Conservation (phyloP, 2,113 vertebrate genomes). For the Cromileptes altivelis region DNA sequence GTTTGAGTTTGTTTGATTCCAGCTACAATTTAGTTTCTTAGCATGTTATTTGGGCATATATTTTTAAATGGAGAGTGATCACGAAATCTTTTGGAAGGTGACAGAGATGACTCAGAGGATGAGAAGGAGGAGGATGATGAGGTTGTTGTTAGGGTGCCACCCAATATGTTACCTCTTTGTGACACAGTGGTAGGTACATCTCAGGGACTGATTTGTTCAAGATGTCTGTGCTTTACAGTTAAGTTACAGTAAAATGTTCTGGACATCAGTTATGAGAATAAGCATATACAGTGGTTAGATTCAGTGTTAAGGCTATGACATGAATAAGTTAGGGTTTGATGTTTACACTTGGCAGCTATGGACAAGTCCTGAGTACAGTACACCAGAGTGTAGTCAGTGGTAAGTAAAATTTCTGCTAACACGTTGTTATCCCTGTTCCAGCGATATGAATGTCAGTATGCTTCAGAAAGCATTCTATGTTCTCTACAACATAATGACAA, state of each 20-base stretch:
- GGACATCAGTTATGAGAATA: neutral
- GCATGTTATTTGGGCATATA: neutral
- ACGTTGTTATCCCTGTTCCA: neutral
- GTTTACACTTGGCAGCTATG: neutral
- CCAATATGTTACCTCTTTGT: neutral
- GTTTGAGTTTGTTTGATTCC: neutral
- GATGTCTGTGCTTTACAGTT: neutral
- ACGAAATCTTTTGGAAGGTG: neutral
- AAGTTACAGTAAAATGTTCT: neutral
- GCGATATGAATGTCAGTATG: neutral
- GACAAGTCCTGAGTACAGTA: neutral
- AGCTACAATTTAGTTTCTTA: neutral
- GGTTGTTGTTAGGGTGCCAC: neutral
- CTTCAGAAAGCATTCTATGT: neutral
- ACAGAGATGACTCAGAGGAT: neutral
- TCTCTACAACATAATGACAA: neutral
- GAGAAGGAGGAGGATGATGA: neutral
- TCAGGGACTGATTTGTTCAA: neutral
- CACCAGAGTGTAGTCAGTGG: neutral
- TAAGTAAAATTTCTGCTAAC: neutral
- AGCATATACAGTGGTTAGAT: no score
- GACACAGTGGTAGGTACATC: neutral
- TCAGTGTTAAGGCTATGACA: neutral
- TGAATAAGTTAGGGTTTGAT: conserved; percentile 1
- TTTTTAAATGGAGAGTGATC: neutral